Base-by-base conservation (phyloP, 2,888 invertebrate species). In the Drosophila anomalipes region DNA sequence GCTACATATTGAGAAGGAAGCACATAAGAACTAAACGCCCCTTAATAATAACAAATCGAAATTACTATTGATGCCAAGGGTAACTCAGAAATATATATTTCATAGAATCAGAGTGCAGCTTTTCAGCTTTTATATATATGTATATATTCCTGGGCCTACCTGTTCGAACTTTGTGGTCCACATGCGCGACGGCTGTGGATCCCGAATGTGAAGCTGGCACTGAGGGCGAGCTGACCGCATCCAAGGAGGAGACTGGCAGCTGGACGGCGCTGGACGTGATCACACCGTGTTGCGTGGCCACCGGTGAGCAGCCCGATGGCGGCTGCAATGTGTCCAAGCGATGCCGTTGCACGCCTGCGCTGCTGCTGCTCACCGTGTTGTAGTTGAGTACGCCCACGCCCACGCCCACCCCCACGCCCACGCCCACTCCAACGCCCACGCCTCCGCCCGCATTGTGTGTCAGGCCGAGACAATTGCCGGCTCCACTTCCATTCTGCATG, bases 301-400 rank as follows among this genome's bases (percentile, higher is more conserved):
- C 90, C 39, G 93, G 91, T 37, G 93, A 92, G 75, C 92, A 93
- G 61, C 92, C 91, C 30, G 92, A 78, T 4, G 87, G 89, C 39
- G 92, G 93, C 69, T 93, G 93, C 71, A 93, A 70, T 19, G 92
- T 91, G 71, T 93, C 93, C 81, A 93, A 80, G 44, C 93, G 91
- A 85, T 93, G 93, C 30, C 93, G 90, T 77, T 93, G 93, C 54
- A 91, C 91, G 22, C 93, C 92, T 49, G 92, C 91, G 70, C 92
- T 91, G 79, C 93, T 93, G 89, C 92, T 93, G 68, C 93, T 93
- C 1, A 86, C 91, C 35, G 82, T 76, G 62, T 87, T 87, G 26
- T 87, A 87, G 63, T 87, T 87, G 3, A 87, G 83, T 44, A 87
- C 82, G 26, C 82, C 80, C 28, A 79, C 73, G 0, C 80, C 75